Conservation (phyloP, 2,888 invertebrate species). For the Polylopha cassiicola region DNA sequence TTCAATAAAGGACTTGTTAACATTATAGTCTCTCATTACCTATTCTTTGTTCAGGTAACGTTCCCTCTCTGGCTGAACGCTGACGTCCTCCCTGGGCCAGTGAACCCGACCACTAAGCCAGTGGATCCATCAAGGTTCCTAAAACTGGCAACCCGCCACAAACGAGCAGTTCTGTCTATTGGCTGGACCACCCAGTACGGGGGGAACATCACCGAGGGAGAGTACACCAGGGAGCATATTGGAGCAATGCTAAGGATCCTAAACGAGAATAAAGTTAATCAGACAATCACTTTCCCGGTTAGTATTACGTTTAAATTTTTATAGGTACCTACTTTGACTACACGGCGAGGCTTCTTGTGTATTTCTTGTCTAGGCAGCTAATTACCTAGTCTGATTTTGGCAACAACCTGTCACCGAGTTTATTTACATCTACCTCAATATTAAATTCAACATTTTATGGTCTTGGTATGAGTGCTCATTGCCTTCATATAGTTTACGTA, state of each 20-base stretch:
- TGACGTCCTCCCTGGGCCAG: constrained; percentile 88
- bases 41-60: constrained; percentile 66
- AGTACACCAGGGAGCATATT: constrained; percentile 81
- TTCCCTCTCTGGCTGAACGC: constrained; percentile 93
- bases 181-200: constrained; percentile 90
- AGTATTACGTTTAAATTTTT: constrained; percentile 28
- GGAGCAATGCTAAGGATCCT: constrained; percentile 81
- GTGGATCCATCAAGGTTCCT: constrained; percentile 83
- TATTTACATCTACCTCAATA: too few relatives aligned
- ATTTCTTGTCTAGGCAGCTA: too few relatives aligned
- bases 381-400: too few relatives aligned
- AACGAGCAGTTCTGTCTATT: constrained; percentile 83
- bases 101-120: constrained; percentile 74
- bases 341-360: too few relatives aligned
- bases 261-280: constrained; percentile 72
- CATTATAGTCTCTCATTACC: too few relatives aligned
- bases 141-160: constrained; percentile 73
- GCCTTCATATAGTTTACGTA: too few relatives aligned
- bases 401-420: too few relatives aligned
- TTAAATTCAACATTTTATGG: too few relatives aligned
- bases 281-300: constrained; percentile 87
- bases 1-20: too few relatives aligned
- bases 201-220: constrained; percentile 68
- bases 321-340: not conserved
- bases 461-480: too few relatives aligned